Evolutionary conservation across 2,797 vertebrate genomes (phyloP), one percentile per base, ranked within the genome.

Genomic region (Acanthis flammea): DNA sequence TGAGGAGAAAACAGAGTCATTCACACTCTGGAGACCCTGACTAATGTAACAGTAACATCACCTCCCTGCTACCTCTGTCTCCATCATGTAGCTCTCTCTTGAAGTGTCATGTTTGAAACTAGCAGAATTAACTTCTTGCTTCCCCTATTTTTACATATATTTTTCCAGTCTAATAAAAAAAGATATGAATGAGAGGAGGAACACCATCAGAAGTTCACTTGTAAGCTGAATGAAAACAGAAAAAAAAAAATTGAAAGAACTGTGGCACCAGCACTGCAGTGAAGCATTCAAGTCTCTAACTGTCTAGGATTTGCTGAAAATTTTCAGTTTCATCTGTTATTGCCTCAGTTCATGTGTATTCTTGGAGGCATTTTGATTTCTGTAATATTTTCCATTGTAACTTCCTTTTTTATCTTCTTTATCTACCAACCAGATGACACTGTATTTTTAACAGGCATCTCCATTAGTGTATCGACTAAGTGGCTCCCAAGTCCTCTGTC

Each of bases 381-480:
- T 63, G 45, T 61, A 86, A 61, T 63, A 80, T 80, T 87, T 93
- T 75, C 70, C 51, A 48, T 37, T 92, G 39, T 66, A 84, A 27
- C n/a, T 55, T 88, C 41, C 48, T 84, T 41, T 94, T 92, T 85
- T 89, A 88, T 82, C 68, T 93, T 91, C 84, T 91, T 96, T 90
- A 89, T 93, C 85, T 89, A 88, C 76, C 66, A 91, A 71, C 51
- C 25, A 91, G 94, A 72, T 83, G 87, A 77, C 57, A 73, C 45
- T 30, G 76, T 94, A 82, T 91, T 95, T 95, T 96, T 92, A 94
- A 95, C 73, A 90, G 76, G 79, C 60, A 84, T 88, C 82, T 95
- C 89, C 79, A 92, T 95, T 95, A 92, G 44, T 30, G 7, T 93
- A 94, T 95, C 33, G 62, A 95, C 91, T 86, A 94, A 90, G 58